Evolutionary conservation across 2,888 invertebrate genomes (phyloP), one percentile per base, ranked within the genome.

Genomic region (Mimas tiliae): DNA sequence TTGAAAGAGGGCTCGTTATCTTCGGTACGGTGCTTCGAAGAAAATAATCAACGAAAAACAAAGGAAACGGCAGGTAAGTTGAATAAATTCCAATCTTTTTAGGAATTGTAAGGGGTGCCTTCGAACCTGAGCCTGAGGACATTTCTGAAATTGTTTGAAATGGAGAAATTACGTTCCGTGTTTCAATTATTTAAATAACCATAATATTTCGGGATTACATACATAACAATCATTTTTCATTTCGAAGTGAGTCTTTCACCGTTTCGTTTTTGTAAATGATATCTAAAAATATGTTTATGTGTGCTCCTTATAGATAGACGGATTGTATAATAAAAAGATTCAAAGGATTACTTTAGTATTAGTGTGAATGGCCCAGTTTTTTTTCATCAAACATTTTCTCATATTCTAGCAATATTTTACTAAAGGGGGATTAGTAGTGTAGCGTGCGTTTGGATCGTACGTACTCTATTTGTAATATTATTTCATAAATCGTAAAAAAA

Each of bases 11-110:
- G 77, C 86, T 88, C 87, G 84, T 88, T 87, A 88, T 86, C 85
- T 86, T 85, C 83, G 81, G 79, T 78, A 76, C 71, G 69, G 73
- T 76, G 73, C 78, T 74, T 79, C 74, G 73, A 80, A 83, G 82
- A 86, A 87, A 86, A 86, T 86, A 86, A 85, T 87, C 84, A 82
- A 75, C 74, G 74, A 70, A 77, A 83, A 87, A 87, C 84, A 86
- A 87, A 84, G 78, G 74, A 78, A 76, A 71, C 70, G 72, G 58
- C 65, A 76, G 75, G 74, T 75, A 74, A 76, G 72, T 74, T 74
- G 74, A 75, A 80, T 76, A 78, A 81, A 78, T 80, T 76, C 74
- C 70, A 74, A 72, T 74, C 72, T 76, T 75, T 73, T 72, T 71
- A 66, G 65, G 72, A 73, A 70, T 74, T 71, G 48, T 65, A 67